A percentile compares a stretch with the other conserved stretches of the same genome.
Conservation (phyloP, 37 sponge, comb jelly and placozoan genomes). For the Cladorhizidae sp. region DNA sequence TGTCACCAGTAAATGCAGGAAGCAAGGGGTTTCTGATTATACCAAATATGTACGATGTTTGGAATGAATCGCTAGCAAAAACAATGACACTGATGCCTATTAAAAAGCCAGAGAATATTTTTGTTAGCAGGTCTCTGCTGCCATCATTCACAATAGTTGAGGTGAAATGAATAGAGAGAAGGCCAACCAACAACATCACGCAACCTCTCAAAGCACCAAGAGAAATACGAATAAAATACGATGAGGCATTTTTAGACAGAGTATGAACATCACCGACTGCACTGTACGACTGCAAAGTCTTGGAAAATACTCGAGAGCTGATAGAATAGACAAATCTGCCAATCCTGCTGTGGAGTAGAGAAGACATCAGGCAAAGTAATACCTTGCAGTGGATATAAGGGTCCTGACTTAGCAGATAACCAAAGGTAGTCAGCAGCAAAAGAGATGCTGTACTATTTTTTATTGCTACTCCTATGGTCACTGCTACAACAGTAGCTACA, state of each 20-base stretch:
- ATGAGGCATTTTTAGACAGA: not conserved
- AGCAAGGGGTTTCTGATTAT: constrained; percentile 47
- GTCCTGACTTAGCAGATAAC: constrained; percentile 63
- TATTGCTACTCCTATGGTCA: constrained; percentile 10
- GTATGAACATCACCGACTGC: not conserved
- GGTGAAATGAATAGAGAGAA: constrained; percentile 31
- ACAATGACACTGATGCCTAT: constrained; percentile 1
- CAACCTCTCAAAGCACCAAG: not conserved
- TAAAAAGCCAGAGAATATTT: constrained; percentile 2
- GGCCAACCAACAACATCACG: constrained; percentile 13
- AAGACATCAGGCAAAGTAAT: constrained; percentile 1
- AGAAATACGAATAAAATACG: not conserved
- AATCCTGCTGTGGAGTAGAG: not conserved
- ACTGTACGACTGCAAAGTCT: constrained; percentile 14
- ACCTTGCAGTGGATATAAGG: constrained; percentile 8
- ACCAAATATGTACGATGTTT: constrained; percentile 32
- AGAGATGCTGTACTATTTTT: constrained; percentile 6
- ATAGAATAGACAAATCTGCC: not conserved
- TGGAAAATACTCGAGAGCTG: not conserved
- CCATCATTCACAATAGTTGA: not conserved
- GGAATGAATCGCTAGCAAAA: not conserved
- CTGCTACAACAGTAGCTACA: constrained; percentile 17
- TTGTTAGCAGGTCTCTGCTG: not conserved
- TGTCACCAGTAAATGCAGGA: constrained; percentile 14
- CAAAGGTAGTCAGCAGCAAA: constrained; percentile 43